Evolutionary conservation across 2,797 vertebrate genomes (phyloP).

Genomic region (Rhinophrynus dorsalis): DNA sequence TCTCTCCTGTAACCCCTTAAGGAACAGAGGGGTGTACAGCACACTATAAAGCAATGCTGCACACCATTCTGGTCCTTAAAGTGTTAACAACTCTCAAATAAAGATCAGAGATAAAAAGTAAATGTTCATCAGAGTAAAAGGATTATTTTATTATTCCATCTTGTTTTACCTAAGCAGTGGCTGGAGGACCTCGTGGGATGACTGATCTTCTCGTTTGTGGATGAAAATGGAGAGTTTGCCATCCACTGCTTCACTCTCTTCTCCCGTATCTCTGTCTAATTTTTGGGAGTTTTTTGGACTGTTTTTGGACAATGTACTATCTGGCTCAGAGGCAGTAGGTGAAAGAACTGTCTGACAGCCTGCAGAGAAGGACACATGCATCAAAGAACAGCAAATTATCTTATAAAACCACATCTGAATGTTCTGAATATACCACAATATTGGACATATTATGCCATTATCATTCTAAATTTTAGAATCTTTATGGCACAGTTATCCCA

Average conservation of each 20-base stretch:
- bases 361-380: slow-evolving; percentile 57
- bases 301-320: slow-evolving; percentile 81
- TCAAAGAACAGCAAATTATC: background rate
- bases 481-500: no score
- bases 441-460: no score
- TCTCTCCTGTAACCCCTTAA: no score
- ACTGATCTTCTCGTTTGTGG: slow-evolving; percentile 96
- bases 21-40: no score
- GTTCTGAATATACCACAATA: no score
- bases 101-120: no score
- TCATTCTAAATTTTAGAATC: no score
- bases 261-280: slow-evolving; percentile 86
- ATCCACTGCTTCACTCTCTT: slow-evolving; percentile 95
- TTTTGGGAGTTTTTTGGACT: slow-evolving; percentile 92
- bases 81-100: no score
- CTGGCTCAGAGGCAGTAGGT: slow-evolving; percentile 93
- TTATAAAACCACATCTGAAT: background rate
- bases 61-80: no score
- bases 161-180: slow-evolving; percentile 91
- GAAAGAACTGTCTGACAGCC: slow-evolving; percentile 97
- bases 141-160: no score
- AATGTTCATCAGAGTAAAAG: no score
- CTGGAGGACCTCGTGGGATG: slow-evolving; percentile 96
- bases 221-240: slow-evolving; percentile 98
- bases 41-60: no score